Base-by-base conservation (phyloP, 2,888 invertebrate genomes). In the Epistrophella euchroma region DNA sequence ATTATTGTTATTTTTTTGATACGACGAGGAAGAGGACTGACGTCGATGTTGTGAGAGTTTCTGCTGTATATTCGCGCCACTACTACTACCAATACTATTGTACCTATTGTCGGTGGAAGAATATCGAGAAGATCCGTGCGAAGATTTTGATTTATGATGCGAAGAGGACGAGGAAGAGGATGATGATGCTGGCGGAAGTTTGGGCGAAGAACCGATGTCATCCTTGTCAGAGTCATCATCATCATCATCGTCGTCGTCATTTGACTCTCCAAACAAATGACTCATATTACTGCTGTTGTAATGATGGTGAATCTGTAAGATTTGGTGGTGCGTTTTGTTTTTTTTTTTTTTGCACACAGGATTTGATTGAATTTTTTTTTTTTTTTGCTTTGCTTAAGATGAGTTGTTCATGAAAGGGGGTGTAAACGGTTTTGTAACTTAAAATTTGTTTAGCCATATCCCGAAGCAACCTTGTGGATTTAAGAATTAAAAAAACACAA, bases 211-310 rank as follows among this genome's bases (percentile, higher is more conserved):
- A 74, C 56, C 64, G 71, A 78, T 82, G 70, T 77, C 74, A 45
- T 75, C 74, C 45, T 58, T 40, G 64, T 79, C 88, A 82, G 79
- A 81, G 72, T 88, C 89, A 83, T 88, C 88, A 73, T 89, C 89
- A 83, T 89, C 89, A 60, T 89, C 89, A 74, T 90, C 90, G 80
- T 90, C 90, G 56, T 89, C 89, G 71, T 90, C 90, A 88, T 90
- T 89, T 56, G 90, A 89, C 81, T 90, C 90, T 79, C 90, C 90
- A 89, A 90, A 90, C 73, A 90, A 90, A 85, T 90, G 89, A 74
- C 88, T 90, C 89, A 90, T 90, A 88, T 89, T 89, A 88, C 88
- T 89, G 86, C 71, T 88, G 85, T 87, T 88, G 62, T 88, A 88
- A 81, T 80, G 87, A 11, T 87, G 87, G 4, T 84, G 88, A 68